Base-by-base conservation (phyloP, 64 coral and sea anemone species). In the Montipora efflorescens region DNA sequence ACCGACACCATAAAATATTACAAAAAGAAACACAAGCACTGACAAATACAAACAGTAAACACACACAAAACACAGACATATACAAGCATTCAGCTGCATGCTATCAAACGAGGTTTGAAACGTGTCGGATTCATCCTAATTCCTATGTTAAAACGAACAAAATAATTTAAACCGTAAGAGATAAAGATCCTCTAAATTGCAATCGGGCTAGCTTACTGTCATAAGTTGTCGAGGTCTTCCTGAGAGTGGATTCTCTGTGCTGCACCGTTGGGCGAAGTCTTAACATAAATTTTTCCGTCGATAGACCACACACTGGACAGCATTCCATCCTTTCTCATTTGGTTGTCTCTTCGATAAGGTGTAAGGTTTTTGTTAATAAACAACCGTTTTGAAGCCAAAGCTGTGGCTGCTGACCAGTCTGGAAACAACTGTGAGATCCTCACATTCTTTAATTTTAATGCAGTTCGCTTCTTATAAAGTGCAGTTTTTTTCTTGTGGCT, bases 1-100 rank as follows among this genome's bases (percentile, higher is more conserved):
- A 57, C 52, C 1, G 2, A 57, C 52, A 57, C 52, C 52, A 2
- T 57, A 10, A 7, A 57, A 57, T 57, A 7, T 77, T 77, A 3
- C 23, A 48, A 47, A 77, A 77, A 77, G 28, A 36, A 46, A 12
- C 25, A 36, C 2, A 76, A 76, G 20, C 71, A 74, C 71, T 74
- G 6, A 74, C n/a, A 3, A 47, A 77, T 48, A 77, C 75, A 77
- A 48, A 47, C 36, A 25, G 52, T 57, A 76, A 77, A 11, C 44
- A 77, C 12, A 77, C 75, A 77, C 45, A 12, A 47, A 46, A 36
- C 43, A 9, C 36, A 77, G 47, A 77, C 75, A 47, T 77, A 77
- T 48, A 77, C 75, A 77, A 77, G 75, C 75, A 21, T 74, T 4
- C 20, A 74, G 19, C 71, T 74, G 20, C 71, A 74, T 74, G 71